These are phyloP conservation scores for Hippoglossus stenolepis DNA, from an alignment of 2,113 vertebrate genomes.

Conservation along the genomic window DNA sequence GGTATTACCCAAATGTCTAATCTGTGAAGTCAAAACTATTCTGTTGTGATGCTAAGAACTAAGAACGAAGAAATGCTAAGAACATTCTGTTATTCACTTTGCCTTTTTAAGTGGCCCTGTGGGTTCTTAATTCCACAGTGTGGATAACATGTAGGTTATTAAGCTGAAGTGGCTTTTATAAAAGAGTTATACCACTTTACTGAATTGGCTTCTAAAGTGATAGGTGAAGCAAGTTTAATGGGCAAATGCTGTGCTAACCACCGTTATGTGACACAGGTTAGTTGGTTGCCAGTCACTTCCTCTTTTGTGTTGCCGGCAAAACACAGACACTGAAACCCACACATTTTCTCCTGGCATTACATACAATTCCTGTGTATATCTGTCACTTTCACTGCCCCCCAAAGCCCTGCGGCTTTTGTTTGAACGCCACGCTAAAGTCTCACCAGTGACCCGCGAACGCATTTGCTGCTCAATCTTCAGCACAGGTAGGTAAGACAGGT, in stretches of 20 bases:
- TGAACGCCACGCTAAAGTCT: slow-evolving; percentile 34
- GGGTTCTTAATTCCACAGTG: background rate
- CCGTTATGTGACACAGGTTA: slow-evolving; percentile 41
- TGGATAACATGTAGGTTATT: slow-evolving; percentile 33
- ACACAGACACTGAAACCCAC: slow-evolving; percentile 15
- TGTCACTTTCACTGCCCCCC: slow-evolving; percentile 24
- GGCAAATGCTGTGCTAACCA: slow-evolving; percentile 20
- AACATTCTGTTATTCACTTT: too few relatives aligned
- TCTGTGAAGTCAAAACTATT: too few relatives aligned
- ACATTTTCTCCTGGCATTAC: slow-evolving; percentile 23
- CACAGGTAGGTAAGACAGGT: slow-evolving; percentile 30
- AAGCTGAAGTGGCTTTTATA: slow-evolving; percentile 38
- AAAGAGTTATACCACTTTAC: slow-evolving; percentile 4
- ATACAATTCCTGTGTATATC: slow-evolving; percentile 53
- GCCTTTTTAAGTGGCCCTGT: background rate
- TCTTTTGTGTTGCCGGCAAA: slow-evolving; percentile 2
- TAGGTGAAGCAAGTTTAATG: slow-evolving; percentile 48
- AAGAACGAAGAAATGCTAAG: too few relatives aligned
- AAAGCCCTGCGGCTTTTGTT: slow-evolving; percentile 30
- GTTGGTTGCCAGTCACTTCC: slow-evolving; percentile 41
- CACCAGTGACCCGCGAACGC: slow-evolving; percentile 14
- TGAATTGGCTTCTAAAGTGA: slow-evolving; percentile 30
- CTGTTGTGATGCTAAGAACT: too few relatives aligned
- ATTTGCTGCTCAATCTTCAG: slow-evolving; percentile 29
- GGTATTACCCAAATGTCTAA: too few relatives aligned